Evolutionary conservation across 2,888 invertebrate species (phyloP).

Genomic region (Dascillus cervinus): DNA sequence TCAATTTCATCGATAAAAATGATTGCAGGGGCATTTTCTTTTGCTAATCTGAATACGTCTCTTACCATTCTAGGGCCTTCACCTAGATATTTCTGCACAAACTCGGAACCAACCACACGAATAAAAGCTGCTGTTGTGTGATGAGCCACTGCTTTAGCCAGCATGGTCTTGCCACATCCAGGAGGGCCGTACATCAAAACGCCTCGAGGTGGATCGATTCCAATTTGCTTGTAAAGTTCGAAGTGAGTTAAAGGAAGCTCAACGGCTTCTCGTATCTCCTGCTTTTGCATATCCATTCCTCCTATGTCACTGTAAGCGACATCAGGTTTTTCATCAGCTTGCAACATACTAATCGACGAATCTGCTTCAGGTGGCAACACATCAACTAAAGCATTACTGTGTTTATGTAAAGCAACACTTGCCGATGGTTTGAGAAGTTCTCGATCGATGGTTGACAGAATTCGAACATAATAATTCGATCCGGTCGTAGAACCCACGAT

Average conservation of each 20-base stretch:
- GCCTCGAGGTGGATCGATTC: slow-evolving; percentile 97
- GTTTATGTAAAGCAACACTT: slow-evolving; percentile 97
- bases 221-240: slow-evolving; percentile 96
- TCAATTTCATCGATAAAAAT: slow-evolving; percentile 99
- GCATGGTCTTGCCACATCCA: slow-evolving; percentile 98
- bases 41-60: slow-evolving; percentile 96
- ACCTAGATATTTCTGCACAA: slow-evolving; percentile 98
- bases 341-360: slow-evolving; percentile 97
- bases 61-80: slow-evolving; percentile 99
- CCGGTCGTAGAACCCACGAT: slow-evolving; percentile 99
- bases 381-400: slow-evolving; percentile 99
- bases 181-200: slow-evolving; percentile 99
- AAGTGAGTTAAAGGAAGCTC: slow-evolving; percentile 97
- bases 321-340: slow-evolving; percentile 97
- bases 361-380: slow-evolving; percentile 98
- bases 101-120: slow-evolving; percentile 97
- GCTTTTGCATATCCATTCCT: slow-evolving; percentile 99
- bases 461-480: slow-evolving; percentile 98
- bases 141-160: slow-evolving; percentile 97
- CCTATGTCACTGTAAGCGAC: slow-evolving; percentile 97
- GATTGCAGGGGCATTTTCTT: slow-evolving; percentile 98
- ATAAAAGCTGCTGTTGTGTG: slow-evolving; percentile 99
- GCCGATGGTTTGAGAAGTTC: slow-evolving; percentile 96
- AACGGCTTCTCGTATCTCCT: slow-evolving; percentile 97
- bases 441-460: slow-evolving; percentile 95